Base-by-base conservation (phyloP, 2,797 vertebrate species). In the Mormyrus hasselquistii region DNA sequence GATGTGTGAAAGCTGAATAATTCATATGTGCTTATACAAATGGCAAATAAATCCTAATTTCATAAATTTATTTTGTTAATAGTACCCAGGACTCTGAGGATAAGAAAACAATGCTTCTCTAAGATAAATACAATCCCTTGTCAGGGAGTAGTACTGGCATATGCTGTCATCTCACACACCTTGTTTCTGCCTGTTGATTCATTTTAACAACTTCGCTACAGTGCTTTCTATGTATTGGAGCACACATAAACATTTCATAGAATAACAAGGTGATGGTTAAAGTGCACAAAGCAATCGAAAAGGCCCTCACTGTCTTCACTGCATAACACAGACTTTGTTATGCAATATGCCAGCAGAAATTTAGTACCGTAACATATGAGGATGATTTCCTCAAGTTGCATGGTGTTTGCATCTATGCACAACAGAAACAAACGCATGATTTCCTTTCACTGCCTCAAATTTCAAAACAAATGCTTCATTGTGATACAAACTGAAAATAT, bases 141-240 rank as follows among this genome's bases (percentile, higher is more conserved):
- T 38, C 65, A 16, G 65, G 44, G 19, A n/a, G 7, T 16, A 34
- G 69, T 16, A 8, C 38, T 82, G 19, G 76, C 16, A 82, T 82
- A 82, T 44, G 19, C 76, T 44, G 76, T 47, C 41, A 47, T 7
- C 16, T 82, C 41, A 47, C 19, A 82, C 19, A 22, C 82, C n/a
- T 52, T 85, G 22, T 85, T 52, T 29, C 82, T 85, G 47, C 82
- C 88, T 91, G 91, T 91, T 93, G 89, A 90, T 93, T 92, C 91
- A 89, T 92, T 92, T 86, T 88, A 90, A 91, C 94, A 92, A 93
- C 93, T 94, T 93, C 92, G 93, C 92, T 93, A 95, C 94, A 92
- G 91, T 89, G 94, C 94, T 97, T 96, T 96, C 95, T 95, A 96
- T 95, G 95, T 96, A 96, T 95, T 95, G 95, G 94, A 96, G 96